Conservation (phyloP, 2,797 vertebrate genomes). For the Tapera naevia region DNA sequence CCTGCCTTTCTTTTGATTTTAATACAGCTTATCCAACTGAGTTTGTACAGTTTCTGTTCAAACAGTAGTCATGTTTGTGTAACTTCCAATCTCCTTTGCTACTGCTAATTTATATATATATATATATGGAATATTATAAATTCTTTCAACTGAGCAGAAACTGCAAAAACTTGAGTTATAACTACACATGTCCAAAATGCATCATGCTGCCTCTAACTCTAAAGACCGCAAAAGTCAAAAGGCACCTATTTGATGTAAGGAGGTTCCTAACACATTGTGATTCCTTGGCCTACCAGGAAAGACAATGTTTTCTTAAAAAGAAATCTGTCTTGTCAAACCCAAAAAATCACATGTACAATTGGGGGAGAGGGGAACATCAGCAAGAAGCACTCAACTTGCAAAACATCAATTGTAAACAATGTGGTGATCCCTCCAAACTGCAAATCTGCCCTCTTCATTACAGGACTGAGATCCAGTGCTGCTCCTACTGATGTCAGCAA, state of each 20-base stretch:
- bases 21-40: neutral
- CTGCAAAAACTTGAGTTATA: neutral
- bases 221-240: neutral
- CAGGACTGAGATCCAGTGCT: neutral
- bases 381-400: neutral
- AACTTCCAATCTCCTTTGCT: neutral
- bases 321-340: neutral
- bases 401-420: neutral
- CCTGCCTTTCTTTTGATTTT: neutral
- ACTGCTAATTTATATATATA: neutral
- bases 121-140: neutral
- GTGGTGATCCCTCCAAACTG: neutral
- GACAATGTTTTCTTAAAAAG: neutral
- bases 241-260: neutral
- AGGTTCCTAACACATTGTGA: neutral
- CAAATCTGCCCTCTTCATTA: neutral
- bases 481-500: neutral
- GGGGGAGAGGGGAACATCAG: neutral
- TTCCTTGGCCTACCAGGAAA: neutral
- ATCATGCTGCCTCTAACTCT: neutral
- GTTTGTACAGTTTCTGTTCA: neutral
- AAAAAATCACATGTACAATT: neutral
- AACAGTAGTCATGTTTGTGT: neutral
- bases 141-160: neutral
- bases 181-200: neutral